Evolutionary conservation across 2,797 vertebrate species (phyloP).

Genomic region (Pogoniulus pusillus): DNA sequence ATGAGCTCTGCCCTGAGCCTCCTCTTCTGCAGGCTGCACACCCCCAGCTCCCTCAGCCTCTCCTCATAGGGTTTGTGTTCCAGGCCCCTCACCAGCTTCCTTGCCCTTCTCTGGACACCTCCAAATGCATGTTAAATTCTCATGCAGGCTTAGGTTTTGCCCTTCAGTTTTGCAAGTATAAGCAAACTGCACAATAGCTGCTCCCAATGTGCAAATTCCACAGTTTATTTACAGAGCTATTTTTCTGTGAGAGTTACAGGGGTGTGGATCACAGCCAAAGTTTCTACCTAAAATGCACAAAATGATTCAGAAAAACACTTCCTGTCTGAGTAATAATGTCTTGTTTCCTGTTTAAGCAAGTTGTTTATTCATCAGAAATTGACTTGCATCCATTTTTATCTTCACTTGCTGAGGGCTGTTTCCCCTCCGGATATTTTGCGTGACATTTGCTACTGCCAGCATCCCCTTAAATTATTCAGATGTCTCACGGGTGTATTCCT

Average conservation of each 20-base stretch:
- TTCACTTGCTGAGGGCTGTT: constrained; percentile 42
- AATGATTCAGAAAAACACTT: background rate
- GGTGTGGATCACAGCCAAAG: background rate
- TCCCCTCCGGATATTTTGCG: background rate
- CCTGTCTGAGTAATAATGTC: background rate
- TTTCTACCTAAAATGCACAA: background rate
- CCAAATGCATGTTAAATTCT: constrained; percentile 35
- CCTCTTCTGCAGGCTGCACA: too few species aligned
- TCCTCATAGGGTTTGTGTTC: too few species aligned
- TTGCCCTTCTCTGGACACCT: too few species aligned
- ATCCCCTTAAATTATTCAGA: constrained; percentile 73
- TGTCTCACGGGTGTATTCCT: constrained; percentile 12
- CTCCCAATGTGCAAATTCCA: background rate
- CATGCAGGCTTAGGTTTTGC: constrained; percentile 33
- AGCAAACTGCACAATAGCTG: constrained; percentile 21
- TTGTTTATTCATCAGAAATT: constrained; percentile 9
- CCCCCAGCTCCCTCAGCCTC: too few species aligned
- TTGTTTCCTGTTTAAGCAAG: background rate
- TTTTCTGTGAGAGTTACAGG: background rate
- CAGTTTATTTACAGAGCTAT: constrained; percentile 24
- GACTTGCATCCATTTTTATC: constrained; percentile 20
- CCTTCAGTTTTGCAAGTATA: background rate
- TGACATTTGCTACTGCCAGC: constrained; percentile 57
- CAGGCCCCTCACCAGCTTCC: too few species aligned
- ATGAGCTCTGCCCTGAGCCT: too few species aligned